These are phyloP conservation scores for Branchinecta sandiegonensis DNA, from an alignment of 2,888 invertebrate species.

Conservation along the genomic window DNA sequence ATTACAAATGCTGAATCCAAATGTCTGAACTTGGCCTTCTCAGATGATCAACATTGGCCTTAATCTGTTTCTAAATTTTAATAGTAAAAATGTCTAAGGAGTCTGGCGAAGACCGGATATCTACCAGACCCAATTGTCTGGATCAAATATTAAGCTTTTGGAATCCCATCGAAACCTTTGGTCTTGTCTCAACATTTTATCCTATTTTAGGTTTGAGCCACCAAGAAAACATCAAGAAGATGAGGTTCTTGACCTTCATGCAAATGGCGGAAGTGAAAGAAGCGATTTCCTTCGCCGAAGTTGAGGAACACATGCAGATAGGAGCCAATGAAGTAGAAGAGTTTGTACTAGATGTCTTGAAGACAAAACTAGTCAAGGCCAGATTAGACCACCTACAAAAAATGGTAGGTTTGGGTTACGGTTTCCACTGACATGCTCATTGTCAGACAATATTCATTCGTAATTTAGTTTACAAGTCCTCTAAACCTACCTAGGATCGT, in stretches of 20 bases:
- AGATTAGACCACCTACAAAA: slow-evolving; percentile 79
- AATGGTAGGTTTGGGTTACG: slow-evolving; percentile 29
- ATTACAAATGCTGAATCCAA: too few species aligned
- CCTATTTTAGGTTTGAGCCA: slow-evolving; percentile 55
- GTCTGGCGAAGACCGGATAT: too few species aligned
- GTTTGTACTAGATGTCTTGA: slow-evolving; percentile 87
- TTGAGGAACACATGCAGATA: slow-evolving; percentile 76
- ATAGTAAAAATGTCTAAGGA: too few species aligned
- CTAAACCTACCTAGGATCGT: too few species aligned
- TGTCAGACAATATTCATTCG: too few species aligned
- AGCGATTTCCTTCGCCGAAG: slow-evolving; percentile 78
- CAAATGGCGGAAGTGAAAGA: slow-evolving; percentile 86
- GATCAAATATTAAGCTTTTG: too few species aligned
- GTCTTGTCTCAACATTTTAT: background rate
- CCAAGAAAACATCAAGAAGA: slow-evolving; percentile 88
- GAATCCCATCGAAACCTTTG: too few species aligned
- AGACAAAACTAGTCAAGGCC: slow-evolving; percentile 79
- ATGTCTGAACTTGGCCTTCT: too few species aligned
- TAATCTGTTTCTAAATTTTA: too few species aligned
- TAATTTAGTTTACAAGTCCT: too few species aligned
- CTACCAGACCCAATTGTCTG: too few species aligned
- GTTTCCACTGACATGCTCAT: background rate
- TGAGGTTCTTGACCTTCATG: slow-evolving; percentile 92
- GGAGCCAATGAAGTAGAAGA: slow-evolving; percentile 77
- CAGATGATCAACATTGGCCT: too few species aligned